Conservation (phyloP, 2,113 vertebrate species). For the Echinops telfairi region DNA sequence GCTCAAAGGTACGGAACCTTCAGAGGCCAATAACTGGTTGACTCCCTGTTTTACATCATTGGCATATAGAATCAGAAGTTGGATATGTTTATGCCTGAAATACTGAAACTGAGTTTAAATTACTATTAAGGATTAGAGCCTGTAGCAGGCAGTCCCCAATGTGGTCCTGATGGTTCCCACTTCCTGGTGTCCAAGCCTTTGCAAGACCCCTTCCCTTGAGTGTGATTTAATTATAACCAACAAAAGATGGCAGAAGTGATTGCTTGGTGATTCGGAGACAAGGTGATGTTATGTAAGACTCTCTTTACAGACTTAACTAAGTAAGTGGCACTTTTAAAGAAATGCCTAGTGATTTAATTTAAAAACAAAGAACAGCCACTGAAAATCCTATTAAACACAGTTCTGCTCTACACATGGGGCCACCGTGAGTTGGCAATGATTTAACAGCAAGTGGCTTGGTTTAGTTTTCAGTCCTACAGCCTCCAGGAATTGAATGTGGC, state of each 20-base stretch:
- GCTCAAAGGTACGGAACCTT: slow-evolving; percentile 18
- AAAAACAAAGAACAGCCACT: background rate
- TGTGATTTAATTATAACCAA: background rate
- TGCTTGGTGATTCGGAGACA: background rate
- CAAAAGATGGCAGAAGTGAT: background rate
- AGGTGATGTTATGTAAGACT: background rate
- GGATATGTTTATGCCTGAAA: slow-evolving; percentile 35
- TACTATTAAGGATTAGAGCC: background rate
- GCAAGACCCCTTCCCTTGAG: background rate
- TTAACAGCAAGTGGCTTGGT: background rate
- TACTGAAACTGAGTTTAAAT: background rate
- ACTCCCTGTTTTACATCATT: slow-evolving; percentile 31
- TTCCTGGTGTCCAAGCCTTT: background rate
- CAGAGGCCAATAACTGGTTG: background rate
- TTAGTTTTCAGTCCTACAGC: background rate
- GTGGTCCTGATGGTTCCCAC: background rate
- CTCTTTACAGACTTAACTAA: background rate
- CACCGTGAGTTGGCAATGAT: background rate
- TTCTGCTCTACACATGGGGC: background rate
- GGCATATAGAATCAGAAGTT: slow-evolving; percentile 30
- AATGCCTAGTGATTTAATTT: background rate
- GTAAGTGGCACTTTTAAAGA: background rate
- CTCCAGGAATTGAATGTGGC: background rate
- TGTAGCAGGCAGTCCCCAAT: background rate
- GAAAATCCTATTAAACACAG: background rate